phyloP scores from a whole-genome alignment of 2,113 vertebrate species.

The Candoia aspera region DNA sequence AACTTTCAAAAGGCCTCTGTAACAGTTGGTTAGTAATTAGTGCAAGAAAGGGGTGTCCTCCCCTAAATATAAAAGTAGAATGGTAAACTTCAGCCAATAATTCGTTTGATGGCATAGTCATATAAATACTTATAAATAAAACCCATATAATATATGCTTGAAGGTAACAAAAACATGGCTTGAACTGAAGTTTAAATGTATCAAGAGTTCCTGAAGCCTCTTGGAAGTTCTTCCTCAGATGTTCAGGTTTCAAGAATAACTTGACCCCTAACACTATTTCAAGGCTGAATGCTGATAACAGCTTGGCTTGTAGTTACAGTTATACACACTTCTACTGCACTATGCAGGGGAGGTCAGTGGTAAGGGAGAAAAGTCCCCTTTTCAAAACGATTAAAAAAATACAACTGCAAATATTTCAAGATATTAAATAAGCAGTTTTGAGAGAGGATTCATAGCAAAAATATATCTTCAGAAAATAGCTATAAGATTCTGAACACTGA shows the following conservation, averaged over 20 bases:
- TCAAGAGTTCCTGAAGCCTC: conserved; percentile 27
- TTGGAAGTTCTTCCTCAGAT: conserved; percentile 44
- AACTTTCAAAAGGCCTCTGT: conserved; percentile 56
- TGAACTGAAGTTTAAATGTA: conserved; percentile 54
- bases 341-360: conserved; percentile 54
- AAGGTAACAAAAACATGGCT: conserved; percentile 45
- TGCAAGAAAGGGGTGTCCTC: conserved; percentile 51
- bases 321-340: conserved; percentile 62
- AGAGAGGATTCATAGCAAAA: conserved; percentile 76
- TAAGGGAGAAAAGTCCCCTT: conserved; percentile 53
- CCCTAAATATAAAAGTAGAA: conserved; percentile 38
- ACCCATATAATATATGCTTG: conserved; percentile 34
- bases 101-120: conserved; percentile 64
- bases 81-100: conserved; percentile 53
- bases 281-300: conserved; percentile 59
- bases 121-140: conserved; percentile 73
- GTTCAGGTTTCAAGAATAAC: conserved; percentile 18
- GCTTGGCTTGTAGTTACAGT: conserved; percentile 55
- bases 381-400: conserved; percentile 59
- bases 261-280: conserved; percentile 54
- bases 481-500: conserved; percentile 72
- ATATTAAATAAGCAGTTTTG: conserved; percentile 70
- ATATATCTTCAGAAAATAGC: conserved; percentile 78
- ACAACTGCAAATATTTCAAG: conserved; percentile 63
- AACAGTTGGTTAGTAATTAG: conserved; percentile 63